Evolutionary conservation across 2,797 vertebrate genomes (phyloP).

Genomic region (Pseudochromis fuscus): DNA sequence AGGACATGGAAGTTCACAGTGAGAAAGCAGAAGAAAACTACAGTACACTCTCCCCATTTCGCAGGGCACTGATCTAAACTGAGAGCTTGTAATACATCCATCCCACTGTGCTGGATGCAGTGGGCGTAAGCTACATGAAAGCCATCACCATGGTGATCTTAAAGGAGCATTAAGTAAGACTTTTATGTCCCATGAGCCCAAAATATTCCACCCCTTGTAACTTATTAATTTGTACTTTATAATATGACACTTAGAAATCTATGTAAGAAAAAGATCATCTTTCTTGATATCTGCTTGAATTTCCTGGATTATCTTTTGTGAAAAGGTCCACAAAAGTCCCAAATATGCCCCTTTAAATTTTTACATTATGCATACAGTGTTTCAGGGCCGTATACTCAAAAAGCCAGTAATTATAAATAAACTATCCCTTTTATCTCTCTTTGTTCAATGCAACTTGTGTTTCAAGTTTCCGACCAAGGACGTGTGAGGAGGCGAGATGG

Average conservation of each 20-base stretch:
- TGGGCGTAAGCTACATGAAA: constrained; percentile 39
- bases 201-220: not conserved
- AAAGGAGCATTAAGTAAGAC: constrained; percentile 18
- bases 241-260: too few species aligned
- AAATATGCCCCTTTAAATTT: constrained; percentile 4
- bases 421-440: not conserved
- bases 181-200: constrained; percentile 6
- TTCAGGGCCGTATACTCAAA: constrained; percentile 7
- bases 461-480: not conserved
- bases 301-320: too few species aligned
- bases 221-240: not conserved
- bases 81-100: constrained; percentile 1
- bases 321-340: constrained; percentile 8
- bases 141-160: constrained; percentile 7
- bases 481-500: not conserved
- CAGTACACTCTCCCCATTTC: not conserved
- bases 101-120: constrained; percentile 17
- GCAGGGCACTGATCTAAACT: constrained; percentile 7
- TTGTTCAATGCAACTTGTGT: not conserved
- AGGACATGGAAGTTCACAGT: constrained; percentile 65
- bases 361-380: not conserved
- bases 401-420: constrained; percentile 6
- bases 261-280: too few species aligned
- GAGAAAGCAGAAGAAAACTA: constrained; percentile 50
- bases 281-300: not conserved